Evolutionary conservation across 92 coral and sea anemone genomes (phyloP), one percentile per base, ranked within the genome.

Genomic region (Micromussa lordhowensis): DNA sequence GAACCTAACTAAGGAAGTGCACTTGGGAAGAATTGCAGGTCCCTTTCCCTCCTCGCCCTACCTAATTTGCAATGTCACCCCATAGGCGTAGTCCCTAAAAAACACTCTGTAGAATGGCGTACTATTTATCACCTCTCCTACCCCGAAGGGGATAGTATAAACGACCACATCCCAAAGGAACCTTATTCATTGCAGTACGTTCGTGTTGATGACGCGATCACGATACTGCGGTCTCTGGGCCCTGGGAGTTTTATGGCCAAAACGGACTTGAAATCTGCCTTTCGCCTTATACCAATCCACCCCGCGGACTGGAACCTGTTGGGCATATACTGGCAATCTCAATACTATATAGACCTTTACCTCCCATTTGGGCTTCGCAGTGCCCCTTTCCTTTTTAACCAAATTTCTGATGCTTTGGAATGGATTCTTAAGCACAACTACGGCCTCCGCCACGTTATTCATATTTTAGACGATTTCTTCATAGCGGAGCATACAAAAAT

Each of bases 381-480:
- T 66, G 87, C 93, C 8, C 95, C 95, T 10, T 93, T 35, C 68
- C 29, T 90, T 21, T 93, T 93, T 57, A 90, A 90, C 72, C 85
- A 69, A 71, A 87, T 93, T 9, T 87, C 95, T 7, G 95, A 90
- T 30, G 95, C 93, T 55, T 66, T 93, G 26, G 93, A 93, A 74
- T 90, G 92, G 95, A 77, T 92, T 30, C 72, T 92, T 1, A 32
- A 83, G 2, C 82, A 92, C 36, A 85, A 90, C 2, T 92, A 89
- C 40, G 44, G 76, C 49, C 84, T 91, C 32, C 70, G 82, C 14
- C 91, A n/a, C n/a, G 96, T 91, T 26, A 82, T 91, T 78, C 96
- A 93, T 51, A 93, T 93, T 73, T 53, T 91, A 9, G 94, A 91
- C 78, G 94, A 93, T 88, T 88, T 93, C 77, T 83, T 93, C 28